Base-by-base conservation (phyloP, 2,888 invertebrate genomes). In the Cephus spinipes region DNA sequence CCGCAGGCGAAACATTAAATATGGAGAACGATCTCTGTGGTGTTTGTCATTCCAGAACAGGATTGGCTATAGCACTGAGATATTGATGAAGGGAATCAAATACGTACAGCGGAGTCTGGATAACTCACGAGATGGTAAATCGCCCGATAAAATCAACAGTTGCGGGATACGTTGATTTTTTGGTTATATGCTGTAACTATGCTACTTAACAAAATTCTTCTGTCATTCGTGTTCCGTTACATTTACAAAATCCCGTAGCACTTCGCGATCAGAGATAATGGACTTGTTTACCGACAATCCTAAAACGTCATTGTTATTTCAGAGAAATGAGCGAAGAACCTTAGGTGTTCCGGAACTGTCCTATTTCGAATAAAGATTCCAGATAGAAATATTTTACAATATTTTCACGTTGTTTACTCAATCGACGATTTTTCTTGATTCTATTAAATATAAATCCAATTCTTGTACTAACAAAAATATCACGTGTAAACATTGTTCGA, bases 21-120 rank as follows among this genome's bases (percentile, higher is more conserved):
- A 79, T 79, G 76, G 68, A 76, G 69, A 68, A 76, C 76, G 79
- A 76, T 79, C 73, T 76, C 76, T 36, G 76, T 36, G 79, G 76
- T 76, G 74, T 79, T 79, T 76, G 76, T 79, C 79, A 76, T 78
- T 76, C 73, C 34, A 76, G 31, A 36, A 33, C 69, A 73, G 69
- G 74, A 73, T 33, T 32, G 74, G 35, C 11, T 35, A 35, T n/a
- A 76, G 75, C 73, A 79, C 69, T 76, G 73, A 76, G 79, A 79
- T 79, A 79, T 79, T 79, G 79, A 79, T 76, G 79, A 76, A 73
- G 73, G 55, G 76, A 73, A 76, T 79, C 79, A 76, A 79, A 79
- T 73, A 76, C 68, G 73, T 31, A 34, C 23, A 71, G 15, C 9
- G 12, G 30, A 55, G 6, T 15, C 15, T 55, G 23, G 23, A 55